Evolutionary conservation across 2,113 vertebrate species (phyloP).

Genomic region (Limanda limanda): DNA sequence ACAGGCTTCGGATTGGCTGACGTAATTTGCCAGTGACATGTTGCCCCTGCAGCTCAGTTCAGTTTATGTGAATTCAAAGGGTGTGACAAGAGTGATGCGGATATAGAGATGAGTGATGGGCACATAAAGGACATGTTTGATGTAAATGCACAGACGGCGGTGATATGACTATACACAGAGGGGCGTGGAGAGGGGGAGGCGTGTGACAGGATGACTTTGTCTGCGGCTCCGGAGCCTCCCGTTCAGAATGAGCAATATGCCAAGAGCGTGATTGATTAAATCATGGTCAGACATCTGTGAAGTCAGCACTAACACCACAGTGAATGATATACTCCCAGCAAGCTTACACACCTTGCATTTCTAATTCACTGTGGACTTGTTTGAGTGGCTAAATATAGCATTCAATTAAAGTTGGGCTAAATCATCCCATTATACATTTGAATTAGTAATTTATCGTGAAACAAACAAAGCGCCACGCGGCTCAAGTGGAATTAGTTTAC

Average conservation of each 20-base stretch:
- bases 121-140: slow-evolving; percentile 30
- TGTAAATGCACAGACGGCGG: slow-evolving; percentile 26
- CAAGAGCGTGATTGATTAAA: slow-evolving; percentile 66
- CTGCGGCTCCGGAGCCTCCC: slow-evolving; percentile 36
- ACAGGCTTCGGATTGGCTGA: slow-evolving; percentile 18
- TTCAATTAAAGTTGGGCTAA: slow-evolving; percentile 58
- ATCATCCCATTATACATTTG: slow-evolving; percentile 48
- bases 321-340: slow-evolving; percentile 54
- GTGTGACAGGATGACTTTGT: slow-evolving; percentile 38
- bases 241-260: slow-evolving; percentile 54
- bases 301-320: slow-evolving; percentile 63
- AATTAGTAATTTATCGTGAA: slow-evolving; percentile 49
- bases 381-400: slow-evolving; percentile 62
- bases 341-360: slow-evolving; percentile 59
- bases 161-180: slow-evolving; percentile 18
- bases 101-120: slow-evolving; percentile 51
- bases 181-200: slow-evolving; percentile 15
- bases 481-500: slow-evolving; percentile 53
- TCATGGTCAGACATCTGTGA: slow-evolving; percentile 72
- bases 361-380: slow-evolving; percentile 45
- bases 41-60: background rate
- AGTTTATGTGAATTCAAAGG: slow-evolving; percentile 27
- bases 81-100: slow-evolving; percentile 36
- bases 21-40: slow-evolving; percentile 22
- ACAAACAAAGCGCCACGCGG: slow-evolving; percentile 48